Evolutionary conservation across 2,113 vertebrate species (phyloP), one percentile per base, ranked within the genome.

Genomic region (Corythornis vintsioides): DNA sequence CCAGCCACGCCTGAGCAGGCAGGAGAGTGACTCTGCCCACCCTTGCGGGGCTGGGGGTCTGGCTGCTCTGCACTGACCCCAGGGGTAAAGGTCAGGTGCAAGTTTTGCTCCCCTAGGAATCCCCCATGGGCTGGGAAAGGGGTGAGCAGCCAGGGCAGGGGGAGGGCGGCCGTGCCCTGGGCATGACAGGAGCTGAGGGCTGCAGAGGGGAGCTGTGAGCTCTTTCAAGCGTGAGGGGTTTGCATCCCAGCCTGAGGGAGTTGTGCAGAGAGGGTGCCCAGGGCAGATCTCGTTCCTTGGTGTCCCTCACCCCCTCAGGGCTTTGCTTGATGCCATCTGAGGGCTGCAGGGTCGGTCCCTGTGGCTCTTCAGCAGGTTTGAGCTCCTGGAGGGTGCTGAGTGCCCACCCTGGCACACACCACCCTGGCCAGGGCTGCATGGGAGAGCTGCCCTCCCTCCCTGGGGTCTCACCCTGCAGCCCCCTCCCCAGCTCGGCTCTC

Each of bases 301-400:
- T 40, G n/a, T 84, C 56, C 77, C 35, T 3, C 4, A 22, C 13
- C 1, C 25, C 33, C 2, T 20, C 76, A 29, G 38, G 18, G 6
- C 10, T 2, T 15, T 2, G 3, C 0, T 2, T 10, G 73, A 7
- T 2, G 7, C 45, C 0, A 0, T n/a, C 1, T 2, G 22, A 10
- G 42, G 52, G 67, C 66, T 19, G 12, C 2, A 12, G 64, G 31
- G 3, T 70, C 8, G 3, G 0, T 35, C 63, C 11, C 80, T 9
- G 25, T 10, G 8, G 0, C 63, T 57, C 28, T 42, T 57, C n/a
- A 1, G 0, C 1, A 20, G 5, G 5, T 21, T 5, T 76, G 80
- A 55, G 71, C 29, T 7, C 42, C 2, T 0, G 8, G 40, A 74
- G 25, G n/a, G 38, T 40, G n/a, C 73, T 0, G 4, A 24, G 77